These are phyloP conservation scores for Halcyon smyrnensis DNA, from an alignment of 2,797 vertebrate genomes.

Conservation along the genomic window DNA sequence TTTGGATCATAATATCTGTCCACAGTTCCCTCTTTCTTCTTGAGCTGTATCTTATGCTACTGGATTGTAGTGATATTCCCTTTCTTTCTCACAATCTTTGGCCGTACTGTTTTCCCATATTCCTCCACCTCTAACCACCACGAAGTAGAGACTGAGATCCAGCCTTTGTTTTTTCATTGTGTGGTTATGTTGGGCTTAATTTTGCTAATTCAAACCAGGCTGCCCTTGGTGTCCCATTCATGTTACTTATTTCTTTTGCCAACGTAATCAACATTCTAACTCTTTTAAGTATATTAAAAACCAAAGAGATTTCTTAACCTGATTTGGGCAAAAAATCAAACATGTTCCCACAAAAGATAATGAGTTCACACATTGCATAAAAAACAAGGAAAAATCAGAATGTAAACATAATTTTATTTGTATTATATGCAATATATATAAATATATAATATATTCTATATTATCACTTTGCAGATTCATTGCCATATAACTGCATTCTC, in stretches of 20 bases:
- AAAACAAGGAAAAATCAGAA: neutral
- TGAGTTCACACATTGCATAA: neutral
- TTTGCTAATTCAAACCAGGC: neutral
- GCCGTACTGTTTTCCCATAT: fast-evolving
- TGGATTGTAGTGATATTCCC: neutral
- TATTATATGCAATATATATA: neutral
- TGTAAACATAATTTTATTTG: neutral
- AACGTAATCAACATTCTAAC: neutral
- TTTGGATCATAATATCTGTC: neutral
- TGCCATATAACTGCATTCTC: neutral
- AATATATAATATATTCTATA: neutral
- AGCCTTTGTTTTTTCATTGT: neutral
- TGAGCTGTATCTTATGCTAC: neutral
- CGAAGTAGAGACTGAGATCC: neutral
- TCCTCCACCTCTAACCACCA: neutral
- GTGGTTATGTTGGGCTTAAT: neutral
- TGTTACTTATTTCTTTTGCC: neutral
- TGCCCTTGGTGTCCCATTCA: neutral
- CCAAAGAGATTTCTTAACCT: neutral
- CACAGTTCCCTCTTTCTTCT: neutral
- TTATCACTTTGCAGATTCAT: neutral
- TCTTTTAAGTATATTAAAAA: neutral
- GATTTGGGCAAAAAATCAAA: neutral
- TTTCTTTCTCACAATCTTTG: neutral
- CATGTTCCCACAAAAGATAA: neutral